phyloP scores from a whole-genome alignment of 1,140 invertebrate species.

The Drosophila subobscura region DNA sequence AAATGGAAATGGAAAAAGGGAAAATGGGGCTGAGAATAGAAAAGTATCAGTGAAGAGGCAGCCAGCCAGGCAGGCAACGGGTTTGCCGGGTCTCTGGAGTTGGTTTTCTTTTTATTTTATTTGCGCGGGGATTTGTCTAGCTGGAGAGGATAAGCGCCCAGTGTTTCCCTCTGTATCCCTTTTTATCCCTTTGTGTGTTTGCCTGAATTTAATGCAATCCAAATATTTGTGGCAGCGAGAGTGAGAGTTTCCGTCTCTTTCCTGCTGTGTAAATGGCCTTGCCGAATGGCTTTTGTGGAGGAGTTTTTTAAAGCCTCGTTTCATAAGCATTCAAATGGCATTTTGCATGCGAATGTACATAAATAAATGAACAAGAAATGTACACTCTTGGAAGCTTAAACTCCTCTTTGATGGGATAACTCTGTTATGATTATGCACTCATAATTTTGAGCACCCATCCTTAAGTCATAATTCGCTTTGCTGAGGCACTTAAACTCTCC shows the following conservation, averaged over 20 bases:
- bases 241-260: slow-evolving; percentile 40
- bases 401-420: too few species aligned
- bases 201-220: slow-evolving; percentile 81
- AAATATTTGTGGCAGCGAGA: slow-evolving; percentile 73
- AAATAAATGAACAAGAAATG: too few species aligned
- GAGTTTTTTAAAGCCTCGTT: slow-evolving; percentile 47
- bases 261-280: slow-evolving; percentile 72
- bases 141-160: slow-evolving; percentile 74
- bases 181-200: slow-evolving; percentile 76
- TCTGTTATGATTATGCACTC: too few species aligned
- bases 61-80: slow-evolving; percentile 20
- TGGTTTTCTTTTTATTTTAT: slow-evolving; percentile 71
- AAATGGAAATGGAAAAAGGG: slow-evolving; percentile 24
- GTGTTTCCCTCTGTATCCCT: slow-evolving; percentile 54
- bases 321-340: slow-evolving; percentile 36
- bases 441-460: too few species aligned
- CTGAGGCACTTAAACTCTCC: too few species aligned
- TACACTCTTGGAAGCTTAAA: too few species aligned
- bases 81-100: slow-evolving; percentile 43
- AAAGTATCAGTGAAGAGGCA: slow-evolving; percentile 26
- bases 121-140: slow-evolving; percentile 76
- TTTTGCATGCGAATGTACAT: slow-evolving; percentile 42
- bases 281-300: slow-evolving; percentile 55
- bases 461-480: too few species aligned
- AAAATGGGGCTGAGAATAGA: slow-evolving; percentile 20